A percentile compares a stretch with the other conserved stretches of the same genome.
phyloP scores from a whole-genome alignment of 2,113 vertebrate genomes.

The Enhydra lutris region DNA sequence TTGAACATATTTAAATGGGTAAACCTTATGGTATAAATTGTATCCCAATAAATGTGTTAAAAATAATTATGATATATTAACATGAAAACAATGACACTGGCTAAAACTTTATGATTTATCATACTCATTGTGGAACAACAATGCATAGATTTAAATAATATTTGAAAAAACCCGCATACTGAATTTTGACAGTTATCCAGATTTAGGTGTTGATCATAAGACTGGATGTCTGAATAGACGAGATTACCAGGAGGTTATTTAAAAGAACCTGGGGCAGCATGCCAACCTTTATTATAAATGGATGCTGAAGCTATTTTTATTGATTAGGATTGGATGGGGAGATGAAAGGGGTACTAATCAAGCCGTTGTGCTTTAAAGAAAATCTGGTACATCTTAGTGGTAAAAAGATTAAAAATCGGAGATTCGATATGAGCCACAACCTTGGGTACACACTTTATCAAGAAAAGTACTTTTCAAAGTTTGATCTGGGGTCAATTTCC shows the following conservation, averaged over 20 bases:
- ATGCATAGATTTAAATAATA: slow-evolving; percentile 6
- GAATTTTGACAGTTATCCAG: not conserved
- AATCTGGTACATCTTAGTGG: not conserved
- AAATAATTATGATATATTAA: not conserved
- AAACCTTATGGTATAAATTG: not conserved
- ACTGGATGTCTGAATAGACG: not conserved
- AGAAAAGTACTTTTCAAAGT: not conserved
- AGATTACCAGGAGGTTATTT: not conserved
- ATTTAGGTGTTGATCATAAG: not conserved
- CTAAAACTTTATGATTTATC: not conserved
- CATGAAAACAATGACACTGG: not conserved
- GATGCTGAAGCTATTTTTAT: not conserved
- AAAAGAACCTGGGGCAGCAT: not conserved
- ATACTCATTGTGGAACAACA: not conserved
- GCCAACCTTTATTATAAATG: not conserved
- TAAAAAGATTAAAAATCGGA: not conserved
- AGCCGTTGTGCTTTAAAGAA: not conserved
- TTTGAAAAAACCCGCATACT: not conserved
- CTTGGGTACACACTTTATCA: not conserved
- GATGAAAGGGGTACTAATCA: not conserved
- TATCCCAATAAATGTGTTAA: slow-evolving; percentile 5
- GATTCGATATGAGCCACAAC: not conserved
- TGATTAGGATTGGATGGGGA: not conserved
- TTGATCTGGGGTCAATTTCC: not conserved
- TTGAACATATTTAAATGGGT: not conserved